phyloP scores from a whole-genome alignment of 2,888 invertebrate genomes.

The Perdita meconis region DNA sequence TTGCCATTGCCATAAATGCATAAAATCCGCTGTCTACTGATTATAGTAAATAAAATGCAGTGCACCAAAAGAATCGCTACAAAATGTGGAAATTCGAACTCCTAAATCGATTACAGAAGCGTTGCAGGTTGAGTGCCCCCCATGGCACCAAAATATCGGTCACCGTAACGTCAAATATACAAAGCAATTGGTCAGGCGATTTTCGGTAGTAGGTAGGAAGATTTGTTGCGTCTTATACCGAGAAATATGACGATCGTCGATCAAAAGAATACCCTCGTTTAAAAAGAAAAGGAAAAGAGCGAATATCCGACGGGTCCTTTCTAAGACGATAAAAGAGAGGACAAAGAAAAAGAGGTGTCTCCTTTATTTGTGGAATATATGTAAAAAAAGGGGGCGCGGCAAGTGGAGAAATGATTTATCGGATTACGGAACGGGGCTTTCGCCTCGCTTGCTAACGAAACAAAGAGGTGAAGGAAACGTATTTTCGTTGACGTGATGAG shows the following conservation, averaged over 20 bases:
- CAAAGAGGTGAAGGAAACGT: background rate
- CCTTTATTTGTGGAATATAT: slow-evolving; percentile 27
- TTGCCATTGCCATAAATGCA: too few relatives aligned
- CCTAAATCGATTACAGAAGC: background rate
- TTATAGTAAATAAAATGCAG: too few relatives aligned
- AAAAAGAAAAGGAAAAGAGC: background rate
- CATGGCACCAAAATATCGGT: background rate
- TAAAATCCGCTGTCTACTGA: too few relatives aligned
- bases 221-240: background rate
- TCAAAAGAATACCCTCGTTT: background rate
- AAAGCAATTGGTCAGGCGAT: background rate
- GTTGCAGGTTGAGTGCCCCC: too few relatives aligned
- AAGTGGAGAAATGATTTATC: slow-evolving; percentile 47
- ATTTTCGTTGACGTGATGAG: background rate
- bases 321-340: background rate
- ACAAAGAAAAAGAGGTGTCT: background rate
- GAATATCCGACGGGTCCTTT: background rate
- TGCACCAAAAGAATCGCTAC: too few relatives aligned
- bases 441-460: slow-evolving; percentile 8
- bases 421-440: too few relatives aligned
- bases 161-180: background rate
- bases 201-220: background rate
- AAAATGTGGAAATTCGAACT: background rate
- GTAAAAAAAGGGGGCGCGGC: slow-evolving; percentile 4
- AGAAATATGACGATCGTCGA: slow-evolving; percentile 14